Conservation (phyloP, 2,888 invertebrate species). For the Boloria selene region DNA sequence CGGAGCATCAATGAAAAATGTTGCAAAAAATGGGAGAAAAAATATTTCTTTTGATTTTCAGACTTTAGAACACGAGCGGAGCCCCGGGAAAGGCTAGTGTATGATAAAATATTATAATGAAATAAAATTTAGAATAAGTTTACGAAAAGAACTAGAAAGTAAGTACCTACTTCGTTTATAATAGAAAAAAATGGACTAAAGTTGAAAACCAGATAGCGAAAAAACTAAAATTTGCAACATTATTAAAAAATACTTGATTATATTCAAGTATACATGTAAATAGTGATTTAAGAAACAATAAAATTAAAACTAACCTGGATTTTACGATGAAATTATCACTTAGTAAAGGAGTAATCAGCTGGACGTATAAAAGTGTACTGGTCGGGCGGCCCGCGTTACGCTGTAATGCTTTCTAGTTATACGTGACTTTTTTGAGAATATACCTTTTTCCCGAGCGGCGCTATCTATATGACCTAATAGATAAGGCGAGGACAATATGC, state of each 20-base stretch:
- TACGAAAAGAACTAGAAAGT: too few species aligned
- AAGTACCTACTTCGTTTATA: too few species aligned
- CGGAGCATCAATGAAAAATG: too few species aligned
- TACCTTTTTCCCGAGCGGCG: constrained; percentile 34
- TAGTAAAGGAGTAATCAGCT: constrained; percentile 17
- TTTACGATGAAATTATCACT: constrained; percentile 1
- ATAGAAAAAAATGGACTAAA: too few species aligned
- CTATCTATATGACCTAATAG: constrained; percentile 24
- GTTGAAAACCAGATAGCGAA: too few species aligned
- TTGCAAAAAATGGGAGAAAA: too few species aligned
- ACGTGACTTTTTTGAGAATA: constrained; percentile 40
- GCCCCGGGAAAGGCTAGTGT: too few species aligned
- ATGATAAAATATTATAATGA: too few species aligned
- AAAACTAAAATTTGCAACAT: too few species aligned
- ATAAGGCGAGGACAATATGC: constrained; percentile 22
- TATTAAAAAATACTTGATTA: not conserved
- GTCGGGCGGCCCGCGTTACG: constrained; percentile 14
- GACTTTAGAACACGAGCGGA: too few species aligned
- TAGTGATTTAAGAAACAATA: not conserved
- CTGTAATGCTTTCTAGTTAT: constrained; percentile 36
- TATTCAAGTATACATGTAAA: not conserved
- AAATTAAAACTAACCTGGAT: not conserved
- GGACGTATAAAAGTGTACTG: constrained; percentile 23
- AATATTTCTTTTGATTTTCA: too few species aligned
- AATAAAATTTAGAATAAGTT: too few species aligned